phyloP scores from a whole-genome alignment of 2,888 invertebrate genomes.

The Adelognathus sp. region DNA sequence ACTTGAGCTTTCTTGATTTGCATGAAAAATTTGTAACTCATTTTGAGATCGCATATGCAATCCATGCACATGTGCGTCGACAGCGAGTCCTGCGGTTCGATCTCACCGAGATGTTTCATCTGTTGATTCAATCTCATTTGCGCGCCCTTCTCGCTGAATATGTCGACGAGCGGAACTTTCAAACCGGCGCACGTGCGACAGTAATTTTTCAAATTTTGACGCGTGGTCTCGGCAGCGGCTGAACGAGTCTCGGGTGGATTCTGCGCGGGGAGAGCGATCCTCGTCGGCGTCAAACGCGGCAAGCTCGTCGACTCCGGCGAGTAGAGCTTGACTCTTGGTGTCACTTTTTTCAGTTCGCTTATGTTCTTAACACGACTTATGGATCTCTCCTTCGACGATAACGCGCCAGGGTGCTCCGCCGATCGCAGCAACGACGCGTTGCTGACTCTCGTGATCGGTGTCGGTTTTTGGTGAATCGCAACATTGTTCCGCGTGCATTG shows the following conservation, averaged over 20 bases:
- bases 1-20: conserved; percentile 79
- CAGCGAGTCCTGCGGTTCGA: conserved; percentile 72
- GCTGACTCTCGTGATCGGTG: not conserved
- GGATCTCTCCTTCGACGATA: conserved; percentile 1
- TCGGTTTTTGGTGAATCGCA: not conserved
- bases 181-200: conserved; percentile 79
- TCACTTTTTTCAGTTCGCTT: conserved; percentile 77
- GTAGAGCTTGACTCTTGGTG: conserved; percentile 74
- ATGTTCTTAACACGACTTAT: conserved; percentile 72
- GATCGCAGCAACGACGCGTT: not conserved
- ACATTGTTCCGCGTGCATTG: not conserved
- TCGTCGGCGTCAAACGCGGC: conserved; percentile 60
- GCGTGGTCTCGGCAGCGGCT: conserved; percentile 58
- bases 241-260: conserved; percentile 37
- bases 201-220: conserved; percentile 74
- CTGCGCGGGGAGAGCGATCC: not conserved
- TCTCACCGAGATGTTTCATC: conserved; percentile 77
- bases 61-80: conserved; percentile 80
- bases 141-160: conserved; percentile 77
- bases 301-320: conserved; percentile 69
- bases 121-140: conserved; percentile 78
- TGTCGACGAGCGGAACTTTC: conserved; percentile 78
- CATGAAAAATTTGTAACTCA: conserved; percentile 80
- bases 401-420: not conserved
- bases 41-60: conserved; percentile 78